These are phyloP conservation scores for Parnassius orleans DNA, from an alignment of 2,888 invertebrate genomes.

Conservation along the genomic window DNA sequence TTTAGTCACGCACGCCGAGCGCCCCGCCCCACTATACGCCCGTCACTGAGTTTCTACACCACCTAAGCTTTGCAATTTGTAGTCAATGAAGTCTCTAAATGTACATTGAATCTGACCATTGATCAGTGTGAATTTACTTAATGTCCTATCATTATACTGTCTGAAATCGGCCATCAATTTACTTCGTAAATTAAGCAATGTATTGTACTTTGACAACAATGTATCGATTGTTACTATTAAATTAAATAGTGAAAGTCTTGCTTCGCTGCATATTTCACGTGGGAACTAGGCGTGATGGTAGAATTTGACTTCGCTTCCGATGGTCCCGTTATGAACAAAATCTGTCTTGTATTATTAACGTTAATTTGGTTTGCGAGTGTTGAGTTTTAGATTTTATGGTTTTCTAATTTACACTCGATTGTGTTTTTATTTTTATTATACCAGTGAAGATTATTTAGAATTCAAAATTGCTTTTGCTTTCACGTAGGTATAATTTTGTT, in stretches of 20 bases:
- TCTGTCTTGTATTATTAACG: neutral
- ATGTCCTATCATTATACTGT: no score
- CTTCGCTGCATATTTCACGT: constrained; percentile 3
- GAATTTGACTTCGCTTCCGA: neutral
- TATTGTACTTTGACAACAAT: constrained; percentile 20
- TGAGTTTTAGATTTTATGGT: constrained; percentile 5
- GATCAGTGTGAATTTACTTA: no score
- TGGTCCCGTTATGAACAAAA: constrained; percentile 13
- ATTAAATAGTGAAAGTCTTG: constrained; percentile 28
- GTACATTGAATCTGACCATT: no score
- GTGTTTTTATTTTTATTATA: neutral
- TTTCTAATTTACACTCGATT: neutral
- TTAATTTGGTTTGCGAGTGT: constrained; percentile 3
- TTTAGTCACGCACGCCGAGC: neutral
- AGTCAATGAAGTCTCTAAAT: no score
- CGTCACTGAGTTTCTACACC: no score
- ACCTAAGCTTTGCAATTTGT: no score
- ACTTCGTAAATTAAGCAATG: constrained; percentile 28
- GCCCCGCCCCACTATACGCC: no score
- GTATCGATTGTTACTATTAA: constrained; percentile 21
- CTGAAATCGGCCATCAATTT: no score
- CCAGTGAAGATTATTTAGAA: neutral
- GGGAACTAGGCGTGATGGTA: constrained; percentile 5
- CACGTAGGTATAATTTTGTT: neutral
- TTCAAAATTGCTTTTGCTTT: neutral